Evolutionary conservation across 2,113 vertebrate genomes (phyloP).

Genomic region (Rallus limicola): DNA sequence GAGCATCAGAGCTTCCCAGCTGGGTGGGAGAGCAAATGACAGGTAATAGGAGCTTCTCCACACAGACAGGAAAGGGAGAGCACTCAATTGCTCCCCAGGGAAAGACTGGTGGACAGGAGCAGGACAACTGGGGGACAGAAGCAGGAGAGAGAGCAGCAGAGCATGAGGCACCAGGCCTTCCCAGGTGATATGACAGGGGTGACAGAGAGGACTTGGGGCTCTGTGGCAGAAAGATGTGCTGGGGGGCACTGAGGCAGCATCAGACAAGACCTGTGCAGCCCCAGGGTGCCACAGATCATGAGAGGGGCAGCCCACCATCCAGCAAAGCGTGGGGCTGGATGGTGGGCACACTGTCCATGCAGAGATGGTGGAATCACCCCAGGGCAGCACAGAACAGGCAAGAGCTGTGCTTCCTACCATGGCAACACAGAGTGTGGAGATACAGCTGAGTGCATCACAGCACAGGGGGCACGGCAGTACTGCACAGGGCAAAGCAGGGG

Average conservation of each 20-base stretch:
- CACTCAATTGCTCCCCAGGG: too few species aligned
- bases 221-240: neutral
- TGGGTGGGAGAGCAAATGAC: rapidly evolving
- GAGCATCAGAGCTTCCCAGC: neutral
- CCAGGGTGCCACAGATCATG: neutral
- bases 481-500: neutral
- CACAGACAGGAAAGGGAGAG: rapidly evolving
- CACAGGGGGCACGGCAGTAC: neutral
- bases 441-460: neutral
- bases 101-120: too few species aligned
- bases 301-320: neutral
- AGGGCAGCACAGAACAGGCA: neutral
- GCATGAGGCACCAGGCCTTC: neutral
- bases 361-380: neutral
- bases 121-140: neutral
- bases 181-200: too few species aligned
- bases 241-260: neutral
- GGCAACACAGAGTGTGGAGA: neutral
- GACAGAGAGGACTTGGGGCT: neutral
- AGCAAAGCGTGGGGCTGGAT: neutral
- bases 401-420: too few species aligned
- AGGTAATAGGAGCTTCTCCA: neutral
- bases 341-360: neutral
- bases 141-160: neutral
- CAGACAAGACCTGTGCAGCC: neutral